phyloP scores from a whole-genome alignment of 2,888 invertebrate species.

The Crocallis elinguaria region DNA sequence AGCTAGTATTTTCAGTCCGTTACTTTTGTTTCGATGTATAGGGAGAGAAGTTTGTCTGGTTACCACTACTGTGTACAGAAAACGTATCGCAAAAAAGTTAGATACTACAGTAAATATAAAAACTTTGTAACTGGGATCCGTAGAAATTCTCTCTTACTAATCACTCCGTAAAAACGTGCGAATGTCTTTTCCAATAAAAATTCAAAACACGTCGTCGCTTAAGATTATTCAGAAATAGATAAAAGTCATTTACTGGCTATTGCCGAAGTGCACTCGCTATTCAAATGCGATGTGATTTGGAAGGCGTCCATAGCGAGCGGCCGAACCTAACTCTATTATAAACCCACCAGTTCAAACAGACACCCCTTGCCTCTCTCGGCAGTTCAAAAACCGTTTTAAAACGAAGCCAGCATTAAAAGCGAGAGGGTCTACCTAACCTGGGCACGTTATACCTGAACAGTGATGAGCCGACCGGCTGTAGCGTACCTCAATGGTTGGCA shows the following conservation, averaged over 20 bases:
- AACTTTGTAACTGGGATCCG: background rate
- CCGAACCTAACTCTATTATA: constrained; percentile 59
- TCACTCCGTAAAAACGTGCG: background rate
- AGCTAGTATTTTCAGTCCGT: background rate
- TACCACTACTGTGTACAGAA: no score
- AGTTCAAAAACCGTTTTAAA: constrained; percentile 42
- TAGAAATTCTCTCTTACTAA: background rate
- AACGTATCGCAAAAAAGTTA: no score
- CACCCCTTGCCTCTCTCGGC: constrained; percentile 41
- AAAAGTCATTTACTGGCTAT: constrained; percentile 67
- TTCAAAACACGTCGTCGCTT: constrained; percentile 29
- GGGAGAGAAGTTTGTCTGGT: no score
- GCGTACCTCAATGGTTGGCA: constrained; percentile 69
- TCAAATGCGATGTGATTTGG: constrained; percentile 78
- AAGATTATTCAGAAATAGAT: constrained; percentile 52
- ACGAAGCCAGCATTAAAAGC: constrained; percentile 32
- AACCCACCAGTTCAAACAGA: constrained; percentile 53
- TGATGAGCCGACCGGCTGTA: constrained; percentile 74
- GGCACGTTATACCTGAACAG: constrained; percentile 65
- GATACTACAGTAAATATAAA: background rate
- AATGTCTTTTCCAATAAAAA: constrained; percentile 11
- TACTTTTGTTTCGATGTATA: no score
- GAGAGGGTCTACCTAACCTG: constrained; percentile 52
- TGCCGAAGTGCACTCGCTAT: constrained; percentile 66
- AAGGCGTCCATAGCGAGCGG: constrained; percentile 67